Base-by-base conservation (phyloP, 2,113 vertebrate species). In the Hippocampus abdominalis region DNA sequence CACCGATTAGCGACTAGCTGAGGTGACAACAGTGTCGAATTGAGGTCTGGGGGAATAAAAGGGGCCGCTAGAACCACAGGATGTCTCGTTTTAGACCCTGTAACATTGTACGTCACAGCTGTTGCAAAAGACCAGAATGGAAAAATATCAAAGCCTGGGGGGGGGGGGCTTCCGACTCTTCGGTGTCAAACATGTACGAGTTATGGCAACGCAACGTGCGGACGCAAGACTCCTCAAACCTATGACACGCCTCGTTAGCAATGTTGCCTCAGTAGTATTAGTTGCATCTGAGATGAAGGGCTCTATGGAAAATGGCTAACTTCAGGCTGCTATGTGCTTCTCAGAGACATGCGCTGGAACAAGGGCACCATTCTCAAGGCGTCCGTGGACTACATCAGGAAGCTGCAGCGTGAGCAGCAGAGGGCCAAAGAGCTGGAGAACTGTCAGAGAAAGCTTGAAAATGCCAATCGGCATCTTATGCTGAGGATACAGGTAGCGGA, bases 331-430 rank as follows among this genome's bases (percentile, higher is more conserved):
- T 62, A 36, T 76, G 42, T 78, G 75, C 25, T 73, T 69, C 57
- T 72, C 67, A 99, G 97, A 77, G 97, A 99, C 83, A 98, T 97
- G 96, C 95, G 97, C 79, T 99, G 97, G 97, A 98, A 99, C 90
- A 99, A 98, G 87, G 97, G 97, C 51, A 99, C 97, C 66, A 99
- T 99, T 80, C 91, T 99, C 56, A 99, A 98, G 85, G 97, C 97
- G 0, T 98, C 97, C 0, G 97, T 99, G 82, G 96, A 99, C 84
- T 99, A 99, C 70, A 99, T 99, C 84, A 92, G 95, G 70, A 98
- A 96, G 86, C 89, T 99, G 59, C 97, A 99, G 60, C 83, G 95
- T 68, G 96, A 99, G 0, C 96, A 98, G 78, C 96, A 95, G 39
- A 92, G 96, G 11, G 93, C 95, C 0, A 98, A 96, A 83, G 96